phyloP scores from a whole-genome alignment of 1,140 invertebrate species.

The Achatina immaculata region DNA sequence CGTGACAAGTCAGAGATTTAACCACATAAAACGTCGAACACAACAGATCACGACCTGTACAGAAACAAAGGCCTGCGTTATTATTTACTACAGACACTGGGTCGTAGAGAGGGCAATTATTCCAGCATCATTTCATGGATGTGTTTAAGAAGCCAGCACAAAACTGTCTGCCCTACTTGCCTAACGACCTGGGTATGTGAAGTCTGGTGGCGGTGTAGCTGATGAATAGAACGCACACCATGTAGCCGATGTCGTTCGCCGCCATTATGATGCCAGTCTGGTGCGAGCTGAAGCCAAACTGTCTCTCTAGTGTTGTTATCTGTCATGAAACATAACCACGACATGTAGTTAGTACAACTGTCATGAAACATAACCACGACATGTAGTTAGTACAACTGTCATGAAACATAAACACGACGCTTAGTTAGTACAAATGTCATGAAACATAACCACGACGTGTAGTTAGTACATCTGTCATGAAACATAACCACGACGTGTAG shows the following conservation, averaged over 20 bases:
- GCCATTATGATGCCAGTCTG: conserved; percentile 44
- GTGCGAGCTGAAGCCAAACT: conserved; percentile 37
- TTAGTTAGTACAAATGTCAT: too few relatives aligned
- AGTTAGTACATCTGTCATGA: too few relatives aligned
- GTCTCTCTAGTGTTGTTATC: conserved; percentile 37
- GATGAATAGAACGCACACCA: conserved; percentile 42
- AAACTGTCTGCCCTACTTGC: neutral
- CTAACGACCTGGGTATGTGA: conserved; percentile 44
- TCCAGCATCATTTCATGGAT: neutral
- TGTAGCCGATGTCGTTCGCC: conserved; percentile 52
- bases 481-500: too few relatives aligned
- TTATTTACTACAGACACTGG: neutral
- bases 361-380: too few relatives aligned
- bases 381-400: too few relatives aligned
- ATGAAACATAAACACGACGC: too few relatives aligned
- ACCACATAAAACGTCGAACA: too few relatives aligned
- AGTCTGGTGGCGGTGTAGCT: conserved; percentile 42
- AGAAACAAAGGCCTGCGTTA: neutral
- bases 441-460: too few relatives aligned
- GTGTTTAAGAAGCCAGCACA: too few relatives aligned
- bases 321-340: neutral
- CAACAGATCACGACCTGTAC: too few relatives aligned
- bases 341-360: neutral
- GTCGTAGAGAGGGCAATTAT: neutral
- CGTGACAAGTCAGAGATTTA: too few relatives aligned